A percentile compares a stretch with the other conserved stretches of the same genome.
Conservation (phyloP, 2,888 invertebrate species). For the Tipula lateralis region DNA sequence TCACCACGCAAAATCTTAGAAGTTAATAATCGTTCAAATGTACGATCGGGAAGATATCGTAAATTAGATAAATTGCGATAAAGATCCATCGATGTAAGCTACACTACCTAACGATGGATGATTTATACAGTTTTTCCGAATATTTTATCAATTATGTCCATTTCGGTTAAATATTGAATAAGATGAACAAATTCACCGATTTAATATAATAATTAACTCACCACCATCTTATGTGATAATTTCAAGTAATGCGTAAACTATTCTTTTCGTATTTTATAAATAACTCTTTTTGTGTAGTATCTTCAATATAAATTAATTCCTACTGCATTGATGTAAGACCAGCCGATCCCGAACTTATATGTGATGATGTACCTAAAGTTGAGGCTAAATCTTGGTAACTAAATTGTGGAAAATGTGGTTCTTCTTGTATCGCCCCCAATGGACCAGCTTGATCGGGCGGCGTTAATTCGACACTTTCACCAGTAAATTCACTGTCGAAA, state of each 20-base stretch:
- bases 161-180: too few relatives aligned
- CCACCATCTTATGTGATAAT: background rate
- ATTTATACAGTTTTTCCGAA: too few relatives aligned
- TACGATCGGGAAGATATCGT: too few relatives aligned
- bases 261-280: background rate
- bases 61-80: too few relatives aligned
- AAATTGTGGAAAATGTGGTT: constrained; percentile 72
- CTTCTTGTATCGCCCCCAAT: constrained; percentile 64
- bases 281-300: constrained; percentile 46
- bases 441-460: constrained; percentile 71
- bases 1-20: too few relatives aligned
- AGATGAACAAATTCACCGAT: too few relatives aligned
- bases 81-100: too few relatives aligned
- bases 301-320: constrained; percentile 39
- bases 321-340: constrained; percentile 50
- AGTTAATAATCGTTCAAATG: too few relatives aligned
- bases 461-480: constrained; percentile 92
- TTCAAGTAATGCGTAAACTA: background rate
- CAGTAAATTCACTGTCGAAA: constrained; percentile 98
- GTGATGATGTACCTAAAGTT: constrained; percentile 59
- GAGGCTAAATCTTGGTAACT: constrained; percentile 71
- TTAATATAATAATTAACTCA: background rate
- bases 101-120: too few relatives aligned
- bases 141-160: too few relatives aligned
- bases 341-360: constrained; percentile 56